These are phyloP conservation scores for Megalurothrips usitatus DNA, from an alignment of 2,888 invertebrate genomes.

Conservation along the genomic window DNA sequence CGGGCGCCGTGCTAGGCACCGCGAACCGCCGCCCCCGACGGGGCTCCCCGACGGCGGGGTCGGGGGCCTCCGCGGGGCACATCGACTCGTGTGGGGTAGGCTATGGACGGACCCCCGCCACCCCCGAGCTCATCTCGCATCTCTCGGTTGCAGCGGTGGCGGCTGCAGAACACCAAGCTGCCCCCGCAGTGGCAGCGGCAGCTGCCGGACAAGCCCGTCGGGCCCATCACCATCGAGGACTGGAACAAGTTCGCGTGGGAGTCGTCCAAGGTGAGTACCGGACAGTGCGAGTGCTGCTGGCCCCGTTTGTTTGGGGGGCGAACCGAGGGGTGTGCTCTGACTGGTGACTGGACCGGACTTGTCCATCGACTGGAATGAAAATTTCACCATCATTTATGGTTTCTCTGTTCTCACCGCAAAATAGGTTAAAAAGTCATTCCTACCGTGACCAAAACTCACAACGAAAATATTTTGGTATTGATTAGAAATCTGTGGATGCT, in stretches of 20 bases:
- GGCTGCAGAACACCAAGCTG: conserved; percentile 6
- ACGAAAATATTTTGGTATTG: too few species aligned
- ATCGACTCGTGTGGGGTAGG: background rate
- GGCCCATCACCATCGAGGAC: conserved; percentile 44
- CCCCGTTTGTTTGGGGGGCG: too few species aligned
- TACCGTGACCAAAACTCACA: too few species aligned
- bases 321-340: too few species aligned
- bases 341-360: too few species aligned
- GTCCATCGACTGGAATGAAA: too few species aligned
- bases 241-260: conserved; percentile 54
- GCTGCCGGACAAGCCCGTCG: background rate
- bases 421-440: too few species aligned
- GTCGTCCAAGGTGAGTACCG: conserved; percentile 49
- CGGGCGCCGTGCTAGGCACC: background rate
- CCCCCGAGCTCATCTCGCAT: background rate
- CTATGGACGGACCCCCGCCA: background rate
- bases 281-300: too few species aligned
- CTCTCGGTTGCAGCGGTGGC: background rate
- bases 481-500: too few species aligned
- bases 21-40: background rate
- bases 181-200: background rate
- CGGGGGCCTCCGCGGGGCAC: background rate
- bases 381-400: too few species aligned
- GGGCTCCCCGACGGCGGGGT: background rate
- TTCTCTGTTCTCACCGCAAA: too few species aligned